Evolutionary conservation across 2,797 vertebrate genomes (phyloP).

Genomic region (Coilia nasus): DNA sequence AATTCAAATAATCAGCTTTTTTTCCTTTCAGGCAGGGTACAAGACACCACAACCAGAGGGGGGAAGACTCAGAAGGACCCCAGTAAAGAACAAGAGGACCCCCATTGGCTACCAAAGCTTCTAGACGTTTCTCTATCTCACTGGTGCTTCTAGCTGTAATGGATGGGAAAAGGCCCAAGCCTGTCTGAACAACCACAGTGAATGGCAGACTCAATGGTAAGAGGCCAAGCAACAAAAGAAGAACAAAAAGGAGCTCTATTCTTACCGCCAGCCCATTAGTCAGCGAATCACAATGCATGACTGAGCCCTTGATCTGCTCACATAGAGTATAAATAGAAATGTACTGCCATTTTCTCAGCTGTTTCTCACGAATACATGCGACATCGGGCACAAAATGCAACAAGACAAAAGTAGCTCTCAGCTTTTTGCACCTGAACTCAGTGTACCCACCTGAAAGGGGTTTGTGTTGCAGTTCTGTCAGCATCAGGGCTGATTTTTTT

Average conservation of each 20-base stretch:
- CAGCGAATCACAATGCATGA: neutral
- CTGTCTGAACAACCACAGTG: conserved; percentile 78
- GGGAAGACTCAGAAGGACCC: conserved; percentile 26
- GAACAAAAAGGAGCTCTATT: neutral
- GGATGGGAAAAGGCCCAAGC: conserved; percentile 80
- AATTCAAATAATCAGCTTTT: neutral
- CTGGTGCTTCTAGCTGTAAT: conserved; percentile 72
- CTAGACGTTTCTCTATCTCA: conserved; percentile 45
- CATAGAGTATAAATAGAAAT: neutral
- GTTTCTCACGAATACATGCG: neutral
- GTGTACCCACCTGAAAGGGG: conserved; percentile 33
- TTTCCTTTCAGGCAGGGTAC: neutral
- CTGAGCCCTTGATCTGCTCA: neutral
- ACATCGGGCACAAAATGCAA: neutral
- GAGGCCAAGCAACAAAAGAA: conserved; percentile 37
- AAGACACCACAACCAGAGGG: conserved; percentile 22
- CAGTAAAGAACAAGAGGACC: neutral
- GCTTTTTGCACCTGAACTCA: conserved; percentile 58
- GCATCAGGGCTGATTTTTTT: neutral
- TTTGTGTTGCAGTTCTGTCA: neutral
- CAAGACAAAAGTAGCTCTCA: neutral
- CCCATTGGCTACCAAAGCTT: neutral
- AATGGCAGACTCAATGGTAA: conserved; percentile 88
- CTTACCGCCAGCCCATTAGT: neutral
- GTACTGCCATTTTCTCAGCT: neutral